Base-by-base conservation (phyloP, 2,113 vertebrate species). In the Cavia porcellus region DNA sequence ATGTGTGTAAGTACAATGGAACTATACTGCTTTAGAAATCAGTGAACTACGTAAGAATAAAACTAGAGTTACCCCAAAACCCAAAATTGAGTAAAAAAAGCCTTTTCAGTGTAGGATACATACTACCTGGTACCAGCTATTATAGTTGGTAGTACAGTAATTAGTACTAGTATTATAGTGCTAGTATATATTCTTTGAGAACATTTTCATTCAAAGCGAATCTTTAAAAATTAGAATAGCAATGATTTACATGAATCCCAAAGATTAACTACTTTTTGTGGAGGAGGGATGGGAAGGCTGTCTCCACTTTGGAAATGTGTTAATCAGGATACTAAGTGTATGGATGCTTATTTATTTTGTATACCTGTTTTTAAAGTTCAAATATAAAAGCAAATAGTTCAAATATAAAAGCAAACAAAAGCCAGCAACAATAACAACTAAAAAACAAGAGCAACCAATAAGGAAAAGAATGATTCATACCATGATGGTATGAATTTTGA, bases 361-460 rank as follows among this genome's bases (percentile, higher is more conserved):
- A 38, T 86, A 82, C 11, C 19, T 75, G 62, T 94, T 77, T 68
- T 35, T 12, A 77, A 45, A 57, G 14, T 32, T 86, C 25, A 86
- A 85, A 70, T 95, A 86, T 64, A 74, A 82, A 95, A 89, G n/a
- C 4, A 68, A 75, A 61, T 38, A 57, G 14, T 32, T 86, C 25
- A 86, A 85, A 70, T 95, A 86, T 64, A 74, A 82, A 95, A 89
- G n/a, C 4, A 68, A 75, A 68, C 52, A 95, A 74, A 96, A 80
- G 32, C 5, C 30, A 93, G 61, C n/a, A 61, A 24, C 9, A 92
- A 66, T 3, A 75, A 86, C 74, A 77, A 28, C 61, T 79, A 91
- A 96, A 64, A 2, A 64, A 61, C 5, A 72, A 55, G 57, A 50
- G 45, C 11, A 42, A 64, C 24, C 74, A 77, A 47, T 13, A 47